Evolutionary conservation across 92 coral and sea anemone genomes (phyloP).

Genomic region (Heteractis magnifica): DNA sequence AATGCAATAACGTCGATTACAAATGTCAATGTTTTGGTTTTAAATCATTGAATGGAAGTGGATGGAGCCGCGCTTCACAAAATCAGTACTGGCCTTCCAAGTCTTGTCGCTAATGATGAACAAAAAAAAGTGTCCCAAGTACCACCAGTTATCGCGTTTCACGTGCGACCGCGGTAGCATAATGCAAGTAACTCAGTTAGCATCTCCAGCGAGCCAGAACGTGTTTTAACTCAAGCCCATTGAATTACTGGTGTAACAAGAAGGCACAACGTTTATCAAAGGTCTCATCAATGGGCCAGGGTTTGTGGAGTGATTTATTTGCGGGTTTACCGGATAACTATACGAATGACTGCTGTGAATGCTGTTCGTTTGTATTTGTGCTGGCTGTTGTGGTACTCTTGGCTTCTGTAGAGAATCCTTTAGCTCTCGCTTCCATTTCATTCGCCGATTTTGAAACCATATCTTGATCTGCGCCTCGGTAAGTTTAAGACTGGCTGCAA

Average conservation of each 20-base stretch:
- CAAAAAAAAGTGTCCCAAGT: too few relatives aligned
- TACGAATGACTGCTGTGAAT: slow-evolving; percentile 11
- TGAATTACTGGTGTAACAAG: neutral
- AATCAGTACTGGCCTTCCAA: too few relatives aligned
- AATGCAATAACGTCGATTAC: too few relatives aligned
- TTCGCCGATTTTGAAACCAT: slow-evolving; percentile 98
- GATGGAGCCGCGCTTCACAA: too few relatives aligned
- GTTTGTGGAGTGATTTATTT: neutral
- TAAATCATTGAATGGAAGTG: too few relatives aligned
- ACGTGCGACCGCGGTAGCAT: too few relatives aligned
- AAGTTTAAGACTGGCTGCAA: slow-evolving; percentile 85
- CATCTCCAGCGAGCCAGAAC: too few relatives aligned
- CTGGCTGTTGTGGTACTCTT: neutral
- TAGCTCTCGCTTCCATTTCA: slow-evolving; percentile 99
- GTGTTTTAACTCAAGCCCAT: slow-evolving; percentile 1
- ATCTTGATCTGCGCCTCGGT: slow-evolving; percentile 97
- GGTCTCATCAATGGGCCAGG: slow-evolving; percentile 7
- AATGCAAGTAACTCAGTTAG: too few relatives aligned
- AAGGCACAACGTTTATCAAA: neutral
- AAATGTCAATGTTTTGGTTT: too few relatives aligned
- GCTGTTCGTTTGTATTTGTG: neutral
- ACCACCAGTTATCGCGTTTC: too few relatives aligned
- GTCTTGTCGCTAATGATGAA: too few relatives aligned
- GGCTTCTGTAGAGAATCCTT: slow-evolving; percentile 78
- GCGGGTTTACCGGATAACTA: neutral